A percentile compares a stretch with the other conserved stretches of the same genome.
Evolutionary conservation across 2,113 vertebrate genomes (phyloP).

Genomic region (Dipodomys spectabilis): DNA sequence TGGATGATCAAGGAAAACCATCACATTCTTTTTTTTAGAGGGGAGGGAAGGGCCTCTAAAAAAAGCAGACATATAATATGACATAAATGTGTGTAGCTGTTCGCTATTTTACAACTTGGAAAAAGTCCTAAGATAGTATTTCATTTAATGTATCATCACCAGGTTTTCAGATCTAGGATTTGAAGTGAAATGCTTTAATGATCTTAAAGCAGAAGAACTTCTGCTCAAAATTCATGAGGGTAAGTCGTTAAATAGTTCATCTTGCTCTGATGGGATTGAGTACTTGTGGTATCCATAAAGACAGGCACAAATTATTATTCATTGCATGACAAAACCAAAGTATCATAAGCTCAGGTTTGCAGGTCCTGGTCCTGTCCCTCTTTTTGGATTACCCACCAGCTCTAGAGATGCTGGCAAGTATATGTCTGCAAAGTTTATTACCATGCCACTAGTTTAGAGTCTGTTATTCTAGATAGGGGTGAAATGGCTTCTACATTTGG

Average conservation of each 20-base stretch:
- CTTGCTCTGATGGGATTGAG: neutral
- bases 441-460: neutral
- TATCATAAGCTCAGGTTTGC: neutral
- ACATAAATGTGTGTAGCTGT: neutral
- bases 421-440: neutral
- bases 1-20: neutral
- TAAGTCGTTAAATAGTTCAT: conserved; percentile 75
- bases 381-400: neutral
- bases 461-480: neutral
- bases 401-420: neutral
- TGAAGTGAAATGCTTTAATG: conserved; percentile 89
- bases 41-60: no score
- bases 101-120: neutral
- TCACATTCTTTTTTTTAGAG: neutral
- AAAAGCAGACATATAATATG: neutral
- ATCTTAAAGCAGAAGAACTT: conserved; percentile 88
- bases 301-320: neutral
- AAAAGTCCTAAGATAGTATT: neutral
- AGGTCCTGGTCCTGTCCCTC: neutral
- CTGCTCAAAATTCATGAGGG: conserved; percentile 87
- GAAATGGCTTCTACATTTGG: neutral
- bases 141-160: conserved; percentile 12
- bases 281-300: neutral
- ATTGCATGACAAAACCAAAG: neutral
- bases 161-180: conserved; percentile 92